phyloP scores from a whole-genome alignment of 2,113 vertebrate genomes.

The Gnathonemus longibarbis region DNA sequence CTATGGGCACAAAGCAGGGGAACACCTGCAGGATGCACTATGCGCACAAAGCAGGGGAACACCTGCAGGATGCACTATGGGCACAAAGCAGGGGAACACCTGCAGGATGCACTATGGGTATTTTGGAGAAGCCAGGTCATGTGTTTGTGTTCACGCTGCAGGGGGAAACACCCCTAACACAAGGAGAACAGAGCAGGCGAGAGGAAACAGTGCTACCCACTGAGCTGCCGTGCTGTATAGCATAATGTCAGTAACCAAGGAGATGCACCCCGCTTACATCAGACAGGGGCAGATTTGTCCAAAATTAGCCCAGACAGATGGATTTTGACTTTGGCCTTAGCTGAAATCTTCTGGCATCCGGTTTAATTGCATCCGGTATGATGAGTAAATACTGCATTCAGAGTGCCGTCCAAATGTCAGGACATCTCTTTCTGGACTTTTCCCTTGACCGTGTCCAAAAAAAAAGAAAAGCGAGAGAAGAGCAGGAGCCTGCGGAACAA shows the following conservation, averaged over 20 bases:
- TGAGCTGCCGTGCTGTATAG: neutral
- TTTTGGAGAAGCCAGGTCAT: neutral
- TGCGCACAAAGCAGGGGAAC: neutral
- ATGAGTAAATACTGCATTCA: slow-evolving; percentile 4
- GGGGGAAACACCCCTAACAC: neutral
- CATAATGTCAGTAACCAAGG: neutral
- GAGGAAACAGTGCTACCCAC: neutral
- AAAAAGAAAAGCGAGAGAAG: neutral
- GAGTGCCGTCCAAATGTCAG: neutral
- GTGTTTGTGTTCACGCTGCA: neutral
- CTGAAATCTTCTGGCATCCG: slow-evolving; percentile 11
- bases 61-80: neutral
- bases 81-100: neutral
- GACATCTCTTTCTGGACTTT: neutral
- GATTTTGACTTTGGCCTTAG: neutral
- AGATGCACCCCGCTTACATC: neutral
- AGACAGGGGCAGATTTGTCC: slow-evolving; percentile 1
- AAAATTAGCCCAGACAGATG: slow-evolving; percentile 1
- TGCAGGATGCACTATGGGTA: neutral
- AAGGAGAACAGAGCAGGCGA: neutral
- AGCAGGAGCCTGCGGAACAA: neutral
- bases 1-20: no score
- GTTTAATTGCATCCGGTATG: neutral
- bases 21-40: no score
- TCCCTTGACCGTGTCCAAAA: neutral